These are phyloP conservation scores for Neosilurus mollespiculum DNA, from an alignment of 2,797 vertebrate genomes.

Conservation along the genomic window DNA sequence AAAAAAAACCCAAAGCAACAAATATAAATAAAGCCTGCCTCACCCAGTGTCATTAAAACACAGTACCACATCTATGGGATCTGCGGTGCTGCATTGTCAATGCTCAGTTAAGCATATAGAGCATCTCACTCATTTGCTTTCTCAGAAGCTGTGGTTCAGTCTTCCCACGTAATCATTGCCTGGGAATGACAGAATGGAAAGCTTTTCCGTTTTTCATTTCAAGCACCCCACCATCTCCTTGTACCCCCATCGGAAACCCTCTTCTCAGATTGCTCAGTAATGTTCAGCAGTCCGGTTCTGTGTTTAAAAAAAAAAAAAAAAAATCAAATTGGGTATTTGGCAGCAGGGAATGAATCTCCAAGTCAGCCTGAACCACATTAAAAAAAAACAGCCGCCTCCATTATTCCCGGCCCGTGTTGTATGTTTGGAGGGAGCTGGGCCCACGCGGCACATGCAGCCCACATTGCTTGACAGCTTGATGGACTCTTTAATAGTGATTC, in stretches of 20 bases:
- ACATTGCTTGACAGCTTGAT: slow-evolving; percentile 78
- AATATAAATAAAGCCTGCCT: not conserved
- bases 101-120: slow-evolving; percentile 70
- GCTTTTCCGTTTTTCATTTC: slow-evolving; percentile 63
- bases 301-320: slow-evolving; percentile 65
- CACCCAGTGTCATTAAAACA: slow-evolving; percentile 19
- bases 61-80: slow-evolving; percentile 66
- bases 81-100: slow-evolving; percentile 69
- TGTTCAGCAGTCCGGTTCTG: slow-evolving; percentile 57
- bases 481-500: slow-evolving; percentile 80
- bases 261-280: slow-evolving; percentile 59
- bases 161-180: slow-evolving; percentile 66
- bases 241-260: slow-evolving; percentile 34
- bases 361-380: slow-evolving; percentile 71
- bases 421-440: slow-evolving; percentile 74
- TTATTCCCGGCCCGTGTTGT: slow-evolving; percentile 70
- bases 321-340: slow-evolving; percentile 68
- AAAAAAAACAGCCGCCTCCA: slow-evolving; percentile 64
- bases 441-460: slow-evolving; percentile 68
- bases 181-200: slow-evolving; percentile 60
- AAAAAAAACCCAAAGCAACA: not conserved
- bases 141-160: slow-evolving; percentile 65
- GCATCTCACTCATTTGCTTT: slow-evolving; percentile 66
- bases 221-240: slow-evolving; percentile 21
- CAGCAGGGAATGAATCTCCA: slow-evolving; percentile 73